Base-by-base conservation (phyloP, 1,140 invertebrate genomes). In the Zaprionus africanus region DNA sequence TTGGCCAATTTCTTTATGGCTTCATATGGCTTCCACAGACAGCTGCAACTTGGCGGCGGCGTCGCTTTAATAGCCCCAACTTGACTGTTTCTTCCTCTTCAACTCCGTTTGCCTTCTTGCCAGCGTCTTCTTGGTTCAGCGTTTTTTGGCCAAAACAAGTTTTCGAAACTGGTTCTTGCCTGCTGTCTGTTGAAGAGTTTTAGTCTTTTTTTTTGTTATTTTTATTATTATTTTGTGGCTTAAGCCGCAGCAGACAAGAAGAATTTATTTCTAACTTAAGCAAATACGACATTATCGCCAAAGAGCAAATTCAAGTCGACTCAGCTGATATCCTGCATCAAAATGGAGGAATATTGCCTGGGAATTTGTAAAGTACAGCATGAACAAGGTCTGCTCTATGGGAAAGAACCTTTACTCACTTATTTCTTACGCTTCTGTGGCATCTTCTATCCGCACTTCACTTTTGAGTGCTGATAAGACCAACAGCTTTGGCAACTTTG, bases 201-300 rank as follows among this genome's bases (percentile, higher is more conserved):
- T 43, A 51, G 34, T 36, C 15, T 67, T 62, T 58, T 49, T n/a
- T 13, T 31, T 54, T 54, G 43, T 77, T 68, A 64, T 76, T 64
- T 69, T 65, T 56, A 65, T 81, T 53, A 65, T 65, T 65, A 60
- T 59, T 82, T 76, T 53, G 65, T 49, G 34, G 68, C 59, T 31
- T 17, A 17, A 59, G 58, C 67, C 24, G 56, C 17, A 63, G 34
- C 56, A 46, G 41, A 46, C 58, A 69, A 75, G 65, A 77, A 88
- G 84, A 87, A 87, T 88, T 87, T 80, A 76, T 82, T 87, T 90
- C 84, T 88, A 84, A 88, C 65, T 72, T 76, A 86, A 79, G 81
- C 83, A 82, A 82, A 80, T 46, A 78, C 80, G 84, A 78, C 81
- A 75, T 82, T 72, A 82, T 77, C 79, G 67, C 49, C 73, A 62